Conservation (phyloP, 1,140 invertebrate species). For the Aphelinus atriplicis region DNA sequence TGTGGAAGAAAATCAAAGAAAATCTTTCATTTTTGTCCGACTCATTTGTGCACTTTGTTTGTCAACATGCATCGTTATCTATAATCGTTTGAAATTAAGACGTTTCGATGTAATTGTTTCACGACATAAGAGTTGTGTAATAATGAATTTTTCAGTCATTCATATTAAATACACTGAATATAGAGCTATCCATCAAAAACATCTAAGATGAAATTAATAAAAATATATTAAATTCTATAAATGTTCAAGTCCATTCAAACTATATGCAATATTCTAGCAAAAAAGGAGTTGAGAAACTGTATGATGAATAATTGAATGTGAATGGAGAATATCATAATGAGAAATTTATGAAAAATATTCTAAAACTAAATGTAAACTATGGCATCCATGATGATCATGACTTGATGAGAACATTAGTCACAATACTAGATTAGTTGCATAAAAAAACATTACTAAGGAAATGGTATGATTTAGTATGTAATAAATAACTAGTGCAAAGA, state of each 20-base stretch:
- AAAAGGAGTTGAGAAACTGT: neutral
- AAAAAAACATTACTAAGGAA: conserved; percentile 21
- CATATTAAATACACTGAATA: too few species aligned
- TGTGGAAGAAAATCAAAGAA: too few species aligned
- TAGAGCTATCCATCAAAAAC: neutral
- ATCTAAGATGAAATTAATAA: conserved; percentile 9
- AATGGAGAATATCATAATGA: conserved; percentile 9
- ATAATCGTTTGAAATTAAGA: too few species aligned
- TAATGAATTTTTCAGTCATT: too few species aligned
- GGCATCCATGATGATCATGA: conserved; percentile 31
- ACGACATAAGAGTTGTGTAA: too few species aligned
- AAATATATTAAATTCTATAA: neutral
- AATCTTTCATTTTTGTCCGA: too few species aligned
- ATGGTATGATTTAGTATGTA: conserved; percentile 7
- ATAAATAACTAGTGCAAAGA: conserved; percentile 25
- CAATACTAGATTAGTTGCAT: conserved; percentile 15
- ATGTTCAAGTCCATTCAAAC: conserved; percentile 12
- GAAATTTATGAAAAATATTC: conserved; percentile 31
- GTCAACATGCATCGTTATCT: too few species aligned
- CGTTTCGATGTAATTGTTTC: too few species aligned
- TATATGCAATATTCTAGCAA: conserved; percentile 13
- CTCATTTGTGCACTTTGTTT: too few species aligned
- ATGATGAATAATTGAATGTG: conserved; percentile 29
- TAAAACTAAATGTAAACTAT: conserved; percentile 35
- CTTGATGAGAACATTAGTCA: conserved; percentile 30